Evolutionary conservation across 2,797 vertebrate species (phyloP).

Genomic region (Notolabrus celidotus): DNA sequence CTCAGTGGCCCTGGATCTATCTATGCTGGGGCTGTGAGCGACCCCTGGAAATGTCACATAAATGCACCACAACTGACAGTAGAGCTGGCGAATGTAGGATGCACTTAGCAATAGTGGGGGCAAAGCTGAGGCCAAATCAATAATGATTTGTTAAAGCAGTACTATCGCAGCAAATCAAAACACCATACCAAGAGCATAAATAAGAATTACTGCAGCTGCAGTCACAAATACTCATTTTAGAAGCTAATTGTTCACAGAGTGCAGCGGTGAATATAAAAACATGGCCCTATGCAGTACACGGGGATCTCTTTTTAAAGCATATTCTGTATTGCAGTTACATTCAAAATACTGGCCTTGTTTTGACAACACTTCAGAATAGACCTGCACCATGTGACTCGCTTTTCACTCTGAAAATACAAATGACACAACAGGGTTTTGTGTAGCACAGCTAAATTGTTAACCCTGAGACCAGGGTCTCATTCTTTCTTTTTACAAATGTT

Average conservation of each 20-base stretch:
- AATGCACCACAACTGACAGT: constrained; percentile 11
- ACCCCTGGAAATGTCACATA: constrained; percentile 13
- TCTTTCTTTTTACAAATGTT: constrained; percentile 18
- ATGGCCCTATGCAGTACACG: not conserved
- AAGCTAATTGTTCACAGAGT: not conserved
- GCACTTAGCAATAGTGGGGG: constrained; percentile 17
- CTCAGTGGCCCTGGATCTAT: constrained; percentile 41
- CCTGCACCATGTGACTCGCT: constrained; percentile 11
- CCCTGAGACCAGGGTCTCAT: not conserved
- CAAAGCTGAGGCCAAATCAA: constrained; percentile 29
- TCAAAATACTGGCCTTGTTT: constrained; percentile 11
- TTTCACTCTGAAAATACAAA: constrained; percentile 4
- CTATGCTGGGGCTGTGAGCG: constrained; percentile 15
- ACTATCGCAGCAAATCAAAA: constrained; percentile 32
- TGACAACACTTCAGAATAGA: constrained; percentile 20
- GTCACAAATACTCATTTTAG: constrained; percentile 18
- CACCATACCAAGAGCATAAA: constrained; percentile 16
- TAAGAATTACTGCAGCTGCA: constrained; percentile 10
- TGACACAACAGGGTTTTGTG: not conserved
- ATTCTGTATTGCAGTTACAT: not conserved
- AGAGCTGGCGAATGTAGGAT: constrained; percentile 18
- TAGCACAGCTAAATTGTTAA: constrained; percentile 12
- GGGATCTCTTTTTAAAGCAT: constrained; percentile 3
- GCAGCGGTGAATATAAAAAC: constrained; percentile 9
- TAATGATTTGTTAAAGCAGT: constrained; percentile 27